Conservation (phyloP, 30 jellyfish, hydroid and myxozoan genomes). For the Chrysaora quinquecirrha region DNA sequence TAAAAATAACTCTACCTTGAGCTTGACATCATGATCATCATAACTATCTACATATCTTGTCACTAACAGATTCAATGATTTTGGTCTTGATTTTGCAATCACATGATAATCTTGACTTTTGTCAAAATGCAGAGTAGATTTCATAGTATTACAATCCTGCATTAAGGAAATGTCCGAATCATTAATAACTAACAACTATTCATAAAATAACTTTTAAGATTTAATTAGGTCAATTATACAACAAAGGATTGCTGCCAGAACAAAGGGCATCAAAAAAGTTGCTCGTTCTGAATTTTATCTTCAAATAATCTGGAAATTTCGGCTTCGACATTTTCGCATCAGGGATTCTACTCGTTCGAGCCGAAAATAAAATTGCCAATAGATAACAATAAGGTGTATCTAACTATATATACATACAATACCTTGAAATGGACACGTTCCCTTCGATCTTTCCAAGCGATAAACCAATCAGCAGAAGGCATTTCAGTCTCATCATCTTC, state of each 20-base stretch:
- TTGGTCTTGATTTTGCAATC: slow-evolving; percentile 2
- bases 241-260: neutral
- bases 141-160: slow-evolving; percentile 62
- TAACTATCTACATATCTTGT: slow-evolving; percentile 46
- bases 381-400: too few species aligned
- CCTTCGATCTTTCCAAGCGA: slow-evolving; percentile 41
- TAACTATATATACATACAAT: too few species aligned
- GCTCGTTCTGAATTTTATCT: neutral
- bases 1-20: neutral
- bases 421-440: neutral
- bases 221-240: neutral
- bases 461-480: slow-evolving; percentile 54
- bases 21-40: slow-evolving; percentile 6
- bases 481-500: neutral
- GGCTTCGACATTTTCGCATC: neutral
- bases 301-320: neutral
- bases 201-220: neutral
- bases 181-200: neutral
- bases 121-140: slow-evolving; percentile 46
- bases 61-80: slow-evolving; percentile 33
- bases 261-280: too few species aligned
- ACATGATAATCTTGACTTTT: slow-evolving; percentile 45
- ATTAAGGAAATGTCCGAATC: neutral
- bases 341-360: neutral
- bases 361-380: too few species aligned